Conservation (phyloP, 2,888 invertebrate species). For the Leptodirus hochenwartii region DNA sequence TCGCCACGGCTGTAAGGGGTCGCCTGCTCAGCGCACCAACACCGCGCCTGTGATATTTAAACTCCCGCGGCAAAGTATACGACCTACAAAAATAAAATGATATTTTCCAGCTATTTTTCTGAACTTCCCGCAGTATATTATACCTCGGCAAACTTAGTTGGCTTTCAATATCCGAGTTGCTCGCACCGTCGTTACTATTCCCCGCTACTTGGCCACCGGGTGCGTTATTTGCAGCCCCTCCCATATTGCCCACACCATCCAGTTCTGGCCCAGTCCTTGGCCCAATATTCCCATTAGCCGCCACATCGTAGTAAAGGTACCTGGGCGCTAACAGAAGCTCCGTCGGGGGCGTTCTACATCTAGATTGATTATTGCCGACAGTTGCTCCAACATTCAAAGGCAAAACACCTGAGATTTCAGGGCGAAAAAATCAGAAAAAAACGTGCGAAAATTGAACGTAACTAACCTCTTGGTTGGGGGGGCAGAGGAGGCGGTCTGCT, state of each 20-base stretch:
- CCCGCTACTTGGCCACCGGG: constrained; percentile 19
- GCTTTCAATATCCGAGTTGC: constrained; percentile 52
- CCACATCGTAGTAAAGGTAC: constrained; percentile 38
- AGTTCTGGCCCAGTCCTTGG: constrained; percentile 21
- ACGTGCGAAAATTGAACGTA: too few species aligned
- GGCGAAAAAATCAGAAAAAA: too few species aligned
- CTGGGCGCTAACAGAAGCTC: constrained; percentile 65
- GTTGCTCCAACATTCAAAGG: too few species aligned
- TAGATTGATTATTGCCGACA: too few species aligned
- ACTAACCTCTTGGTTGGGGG: too few species aligned
- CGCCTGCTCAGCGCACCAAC: constrained; percentile 27
- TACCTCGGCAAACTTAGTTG: constrained; percentile 66
- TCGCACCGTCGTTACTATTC: too few species aligned
- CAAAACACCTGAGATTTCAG: too few species aligned
- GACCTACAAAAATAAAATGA: too few species aligned
- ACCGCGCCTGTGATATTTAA: constrained; percentile 55
- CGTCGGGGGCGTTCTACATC: too few species aligned
- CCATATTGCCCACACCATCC: constrained; percentile 13
- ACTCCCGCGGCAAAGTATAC: constrained; percentile 70
- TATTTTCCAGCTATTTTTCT: too few species aligned
- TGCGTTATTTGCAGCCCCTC: constrained; percentile 7
- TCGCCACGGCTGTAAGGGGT: constrained; percentile 42
- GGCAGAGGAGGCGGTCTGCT: constrained; percentile 22
- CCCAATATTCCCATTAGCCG: too few species aligned
- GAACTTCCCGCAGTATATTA: too few species aligned